These are phyloP conservation scores for Nothoprocta perdicaria DNA, from an alignment of 2,113 vertebrate genomes.

Conservation along the genomic window DNA sequence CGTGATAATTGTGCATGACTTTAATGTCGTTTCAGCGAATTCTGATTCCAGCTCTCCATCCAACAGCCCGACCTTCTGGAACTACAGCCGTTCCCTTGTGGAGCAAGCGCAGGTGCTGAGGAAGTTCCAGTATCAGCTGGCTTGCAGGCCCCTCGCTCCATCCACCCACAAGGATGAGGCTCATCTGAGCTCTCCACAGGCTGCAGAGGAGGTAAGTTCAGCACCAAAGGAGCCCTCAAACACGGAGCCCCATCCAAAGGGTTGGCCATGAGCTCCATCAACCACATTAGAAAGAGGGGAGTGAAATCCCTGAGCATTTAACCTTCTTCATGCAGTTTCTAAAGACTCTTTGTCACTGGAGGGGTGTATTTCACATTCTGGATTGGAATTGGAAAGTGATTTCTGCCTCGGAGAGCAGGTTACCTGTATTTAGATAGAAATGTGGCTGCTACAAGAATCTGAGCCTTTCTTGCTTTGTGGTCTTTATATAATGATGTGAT, in stretches of 20 bases:
- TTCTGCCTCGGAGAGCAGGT: not conserved
- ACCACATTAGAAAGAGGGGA: not conserved
- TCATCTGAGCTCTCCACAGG: conserved; percentile 93
- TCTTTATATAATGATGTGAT: not conserved
- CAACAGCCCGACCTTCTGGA: conserved; percentile 95
- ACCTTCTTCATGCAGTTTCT: not conserved
- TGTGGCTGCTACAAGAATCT: not conserved
- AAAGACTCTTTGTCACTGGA: not conserved
- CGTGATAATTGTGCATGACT: accelerated
- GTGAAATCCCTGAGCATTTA: not conserved
- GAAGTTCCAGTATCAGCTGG: conserved; percentile 95
- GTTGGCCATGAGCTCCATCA: not conserved
- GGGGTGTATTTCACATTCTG: not conserved
- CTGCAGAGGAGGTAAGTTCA: conserved; percentile 89
- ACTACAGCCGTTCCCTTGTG: conserved; percentile 88
- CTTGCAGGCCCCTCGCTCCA: conserved; percentile 91
- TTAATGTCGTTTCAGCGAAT: conserved; percentile 78
- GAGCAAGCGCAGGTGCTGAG: conserved; percentile 91
- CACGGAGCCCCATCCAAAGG: accelerated
- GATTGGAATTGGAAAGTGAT: not conserved
- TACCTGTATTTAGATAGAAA: not conserved
- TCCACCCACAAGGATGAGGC: conserved; percentile 95
- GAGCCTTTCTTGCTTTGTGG: too few relatives aligned
- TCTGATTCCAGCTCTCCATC: conserved; percentile 89
- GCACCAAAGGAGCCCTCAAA: not conserved